These are phyloP conservation scores for Thalpophila matura DNA, from an alignment of 2,888 invertebrate genomes.

Conservation along the genomic window DNA sequence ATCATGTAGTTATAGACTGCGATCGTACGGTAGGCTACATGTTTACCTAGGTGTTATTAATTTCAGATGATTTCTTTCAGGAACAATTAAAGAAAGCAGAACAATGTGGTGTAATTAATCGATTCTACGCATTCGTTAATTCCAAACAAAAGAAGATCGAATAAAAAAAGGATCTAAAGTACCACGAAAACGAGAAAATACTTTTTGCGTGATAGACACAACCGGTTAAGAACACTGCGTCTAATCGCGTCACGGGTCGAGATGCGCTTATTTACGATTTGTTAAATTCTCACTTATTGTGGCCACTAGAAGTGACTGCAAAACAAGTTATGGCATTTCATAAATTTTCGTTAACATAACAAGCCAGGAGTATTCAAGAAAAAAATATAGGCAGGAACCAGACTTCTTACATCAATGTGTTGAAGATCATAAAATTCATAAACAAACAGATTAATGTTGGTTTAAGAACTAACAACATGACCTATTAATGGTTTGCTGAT, in stretches of 20 bases:
- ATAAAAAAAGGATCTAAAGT: neutral
- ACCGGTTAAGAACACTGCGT: neutral
- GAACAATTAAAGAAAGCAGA: constrained; percentile 20
- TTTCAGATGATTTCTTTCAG: too few species aligned
- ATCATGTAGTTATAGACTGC: too few species aligned
- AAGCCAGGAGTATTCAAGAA: neutral
- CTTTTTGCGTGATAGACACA: neutral
- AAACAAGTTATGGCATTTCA: neutral
- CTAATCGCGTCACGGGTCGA: neutral
- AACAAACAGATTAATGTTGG: neutral
- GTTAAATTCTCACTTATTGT: neutral
- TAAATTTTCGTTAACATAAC: neutral
- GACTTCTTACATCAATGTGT: constrained; percentile 10
- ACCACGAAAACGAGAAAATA: neutral
- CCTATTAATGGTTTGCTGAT: too few species aligned
- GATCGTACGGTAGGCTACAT: too few species aligned
- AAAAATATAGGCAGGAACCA: neutral
- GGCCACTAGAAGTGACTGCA: neutral
- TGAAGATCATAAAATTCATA: neutral
- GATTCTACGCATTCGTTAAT: constrained; percentile 5
- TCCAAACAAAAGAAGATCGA: constrained; percentile 2
- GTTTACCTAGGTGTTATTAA: too few species aligned
- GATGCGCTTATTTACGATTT: neutral
- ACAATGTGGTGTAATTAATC: constrained; percentile 20
- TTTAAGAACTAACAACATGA: too few species aligned